Evolutionary conservation across 2,797 vertebrate genomes (phyloP), one percentile per base, ranked within the genome.

Genomic region (Girardinus metallicus): DNA sequence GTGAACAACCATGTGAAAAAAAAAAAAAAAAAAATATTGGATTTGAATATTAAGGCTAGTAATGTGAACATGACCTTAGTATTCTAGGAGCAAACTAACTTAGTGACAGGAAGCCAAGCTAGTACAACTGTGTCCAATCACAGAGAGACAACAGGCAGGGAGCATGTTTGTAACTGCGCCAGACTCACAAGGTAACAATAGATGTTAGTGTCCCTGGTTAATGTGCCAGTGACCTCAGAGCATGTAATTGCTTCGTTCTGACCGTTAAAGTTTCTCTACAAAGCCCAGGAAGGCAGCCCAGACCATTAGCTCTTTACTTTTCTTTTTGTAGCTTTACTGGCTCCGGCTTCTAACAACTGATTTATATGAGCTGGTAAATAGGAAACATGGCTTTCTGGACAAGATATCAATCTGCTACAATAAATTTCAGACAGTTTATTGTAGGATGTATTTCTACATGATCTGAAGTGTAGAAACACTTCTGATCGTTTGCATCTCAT

Each of bases 101-200:
- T 39, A 49, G 83, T 39, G 73, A 80, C 77, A 89, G 84, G 87
- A 87, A 91, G 49, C 80, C 47, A n/a, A 8, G 21, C 13, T 4
- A 70, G 16, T 29, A 41, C 43, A 78, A 60, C 26, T 74, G n/a
- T 47, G 74, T 66, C 5, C 55, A 72, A 29, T 43, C 68, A 80
- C 57, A 77, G 81, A 74, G 16, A 68, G 75, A 46, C 74, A 73
- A 71, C 64, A 83, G 49, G 64, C 83, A 83, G 82, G 79, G 36
- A 73, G 44, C 57, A 43, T 80, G 80, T 74, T 81, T 89, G 86
- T 81, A 55, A 49, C 80, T 36, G 60, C 76, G 85, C 84, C 83
- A 86, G 83, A 62, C 51, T 77, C 43, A 76, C 64, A 83, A 86
- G 82, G 90, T 90, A 88, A 92, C 85, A 88, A 93, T 86, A 84